Conservation (phyloP, 2,113 vertebrate genomes). For the Phalacrocorax brasilianus region DNA sequence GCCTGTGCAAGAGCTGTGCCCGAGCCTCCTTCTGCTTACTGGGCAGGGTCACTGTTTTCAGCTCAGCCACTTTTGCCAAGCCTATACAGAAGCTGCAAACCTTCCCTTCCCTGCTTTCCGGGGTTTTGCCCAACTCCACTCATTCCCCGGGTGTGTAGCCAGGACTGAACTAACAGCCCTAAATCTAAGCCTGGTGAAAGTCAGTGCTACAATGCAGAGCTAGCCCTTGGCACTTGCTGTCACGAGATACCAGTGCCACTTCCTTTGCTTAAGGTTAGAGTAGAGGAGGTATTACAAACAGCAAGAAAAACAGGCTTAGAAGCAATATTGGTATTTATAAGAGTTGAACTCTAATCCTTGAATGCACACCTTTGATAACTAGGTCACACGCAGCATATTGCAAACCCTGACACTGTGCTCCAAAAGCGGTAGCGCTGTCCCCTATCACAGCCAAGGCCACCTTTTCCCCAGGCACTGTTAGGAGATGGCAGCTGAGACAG, state of each 20-base stretch:
- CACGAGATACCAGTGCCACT: not conserved
- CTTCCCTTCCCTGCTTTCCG: not conserved
- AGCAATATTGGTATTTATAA: not conserved
- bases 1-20: not conserved
- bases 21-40: too few relatives aligned
- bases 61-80: not conserved
- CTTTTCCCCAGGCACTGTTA: not conserved
- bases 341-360: not conserved
- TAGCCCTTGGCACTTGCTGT: not conserved
- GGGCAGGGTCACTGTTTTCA: not conserved
- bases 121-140: not conserved
- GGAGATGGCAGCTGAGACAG: too few relatives aligned
- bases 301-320: not conserved
- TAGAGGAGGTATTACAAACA: not conserved
- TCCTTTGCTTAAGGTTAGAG: not conserved
- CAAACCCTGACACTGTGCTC: not conserved
- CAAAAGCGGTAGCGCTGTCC: not conserved
- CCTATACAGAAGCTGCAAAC: not conserved
- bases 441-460: not conserved
- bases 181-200: not conserved
- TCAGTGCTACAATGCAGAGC: not conserved
- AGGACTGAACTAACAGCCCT: not conserved
- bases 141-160: not conserved
- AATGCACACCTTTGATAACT: not conserved
- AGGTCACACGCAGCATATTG: rapidly evolving